phyloP scores from a whole-genome alignment of 2,888 invertebrate species.

The Nomada goodeniana region DNA sequence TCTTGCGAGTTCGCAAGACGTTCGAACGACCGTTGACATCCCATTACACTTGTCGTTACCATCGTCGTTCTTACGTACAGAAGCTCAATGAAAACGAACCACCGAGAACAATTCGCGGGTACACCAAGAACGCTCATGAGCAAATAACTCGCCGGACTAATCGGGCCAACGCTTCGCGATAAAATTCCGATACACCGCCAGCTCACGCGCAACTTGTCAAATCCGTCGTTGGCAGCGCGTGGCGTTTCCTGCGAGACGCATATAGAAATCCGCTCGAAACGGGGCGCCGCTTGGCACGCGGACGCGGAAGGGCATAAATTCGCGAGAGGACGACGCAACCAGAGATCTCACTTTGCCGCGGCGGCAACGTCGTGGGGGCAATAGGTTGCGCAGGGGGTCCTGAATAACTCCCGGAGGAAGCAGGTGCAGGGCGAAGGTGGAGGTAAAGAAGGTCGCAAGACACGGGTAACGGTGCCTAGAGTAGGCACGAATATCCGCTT shows the following conservation, averaged over 20 bases:
- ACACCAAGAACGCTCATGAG: background rate
- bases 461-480: conserved; percentile 79
- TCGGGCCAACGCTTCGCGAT: too few relatives aligned
- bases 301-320: conserved; percentile 42
- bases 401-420: conserved; percentile 71
- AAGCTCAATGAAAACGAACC: too few relatives aligned
- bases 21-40: too few relatives aligned
- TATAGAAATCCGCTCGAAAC: conserved; percentile 10
- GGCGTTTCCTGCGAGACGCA: background rate
- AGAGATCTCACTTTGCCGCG: conserved; percentile 36
- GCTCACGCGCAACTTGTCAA: background rate
- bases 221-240: background rate
- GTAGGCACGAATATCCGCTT: conserved; percentile 81
- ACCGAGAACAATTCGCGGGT: too few relatives aligned
- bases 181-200: too few relatives aligned
- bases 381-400: conserved; percentile 66
- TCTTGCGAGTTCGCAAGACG: too few relatives aligned
- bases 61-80: too few relatives aligned
- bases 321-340: conserved; percentile 30
- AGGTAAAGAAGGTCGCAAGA: conserved; percentile 59
- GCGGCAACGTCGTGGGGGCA: conserved; percentile 54
- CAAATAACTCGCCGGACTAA: too few relatives aligned
- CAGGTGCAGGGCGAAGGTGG: conserved; percentile 40
- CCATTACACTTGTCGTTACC: too few relatives aligned
- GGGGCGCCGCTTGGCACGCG: background rate